Evolutionary conservation across 2,888 invertebrate genomes (phyloP).

Genomic region (Diarsia brunnea): DNA sequence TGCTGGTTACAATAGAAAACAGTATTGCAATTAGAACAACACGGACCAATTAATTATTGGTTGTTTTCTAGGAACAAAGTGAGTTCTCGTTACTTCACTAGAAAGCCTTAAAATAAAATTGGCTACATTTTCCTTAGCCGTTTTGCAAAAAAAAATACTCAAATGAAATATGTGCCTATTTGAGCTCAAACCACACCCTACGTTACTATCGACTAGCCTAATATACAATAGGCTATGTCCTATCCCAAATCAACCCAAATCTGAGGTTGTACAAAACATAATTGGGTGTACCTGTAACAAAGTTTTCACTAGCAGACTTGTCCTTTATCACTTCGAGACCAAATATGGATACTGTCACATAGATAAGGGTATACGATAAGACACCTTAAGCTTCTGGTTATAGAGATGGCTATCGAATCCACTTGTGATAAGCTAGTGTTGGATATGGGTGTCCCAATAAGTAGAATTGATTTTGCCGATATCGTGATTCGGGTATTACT

Average conservation of each 20-base stretch:
- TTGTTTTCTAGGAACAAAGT: not conserved
- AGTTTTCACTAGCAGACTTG: conserved; percentile 40
- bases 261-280: conserved; percentile 35
- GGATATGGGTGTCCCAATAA: not conserved
- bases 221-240: not conserved
- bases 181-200: not conserved
- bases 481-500: not conserved
- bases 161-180: not conserved
- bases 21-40: not conserved
- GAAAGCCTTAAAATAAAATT: no score
- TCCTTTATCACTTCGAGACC: conserved; percentile 24
- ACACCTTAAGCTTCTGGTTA: not conserved
- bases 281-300: conserved; percentile 48
- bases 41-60: not conserved
- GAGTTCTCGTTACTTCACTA: not conserved
- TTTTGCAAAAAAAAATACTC: not conserved
- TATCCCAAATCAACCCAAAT: conserved; percentile 24
- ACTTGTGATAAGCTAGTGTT: not conserved
- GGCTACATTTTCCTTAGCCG: not conserved
- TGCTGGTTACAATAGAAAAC: no score
- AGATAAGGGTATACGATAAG: conserved; percentile 12
- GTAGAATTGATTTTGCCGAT: conserved; percentile 11
- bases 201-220: not conserved
- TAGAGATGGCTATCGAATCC: conserved; percentile 8
- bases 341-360: conserved; percentile 27